Base-by-base conservation (phyloP, 2,797 vertebrate species). In the Neopelma chrysocephalum region DNA sequence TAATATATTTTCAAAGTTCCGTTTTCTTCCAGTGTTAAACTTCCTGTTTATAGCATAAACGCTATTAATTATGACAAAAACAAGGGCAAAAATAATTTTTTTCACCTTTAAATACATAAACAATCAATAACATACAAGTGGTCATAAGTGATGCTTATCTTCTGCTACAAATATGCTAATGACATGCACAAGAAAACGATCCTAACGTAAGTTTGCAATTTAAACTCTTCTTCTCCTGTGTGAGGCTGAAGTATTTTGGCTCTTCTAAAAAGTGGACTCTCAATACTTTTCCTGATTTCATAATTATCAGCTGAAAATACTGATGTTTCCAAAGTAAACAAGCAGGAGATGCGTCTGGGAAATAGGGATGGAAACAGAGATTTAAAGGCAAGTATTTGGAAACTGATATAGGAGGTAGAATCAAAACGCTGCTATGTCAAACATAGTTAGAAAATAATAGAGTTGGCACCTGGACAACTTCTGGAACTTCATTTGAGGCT, bases 371-470 rank as follows among this genome's bases (percentile, higher is more conserved):
- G 68, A 93, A 92, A 79, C 21, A 45, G 91, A 91, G 43, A 43
- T 69, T 87, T 89, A 85, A 87, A 81, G 38, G 70, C 36, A 93
- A 86, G 34, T 81, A 82, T 85, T 69, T 61, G 25, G 72, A 94
- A 96, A 86, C 14, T 31, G 66, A 68, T 56, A 90, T 1, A 3
- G 60, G 60, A 91, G 38, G 25, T 82, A 73, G 93, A 81, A 91
- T 89, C 79, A 69, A 87, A 82, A 89, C 29, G 29, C 60, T 81
- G n/a, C n/a, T 82, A 11, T 86, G 66, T 87, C 69, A 84, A 57
- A 95, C 91, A n/a, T 23, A 75, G 87, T 84, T 73, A 77, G 70
- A 93, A 96, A 95, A 94, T 93, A 61, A 75, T 56, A 91, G 32
- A 56, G 21, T 86, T 96, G 93, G 89, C 71, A 38, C 29, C 61